These are phyloP conservation scores for Lumbricus terrestris DNA, from an alignment of 2,888 invertebrate genomes.

Conservation along the genomic window DNA sequence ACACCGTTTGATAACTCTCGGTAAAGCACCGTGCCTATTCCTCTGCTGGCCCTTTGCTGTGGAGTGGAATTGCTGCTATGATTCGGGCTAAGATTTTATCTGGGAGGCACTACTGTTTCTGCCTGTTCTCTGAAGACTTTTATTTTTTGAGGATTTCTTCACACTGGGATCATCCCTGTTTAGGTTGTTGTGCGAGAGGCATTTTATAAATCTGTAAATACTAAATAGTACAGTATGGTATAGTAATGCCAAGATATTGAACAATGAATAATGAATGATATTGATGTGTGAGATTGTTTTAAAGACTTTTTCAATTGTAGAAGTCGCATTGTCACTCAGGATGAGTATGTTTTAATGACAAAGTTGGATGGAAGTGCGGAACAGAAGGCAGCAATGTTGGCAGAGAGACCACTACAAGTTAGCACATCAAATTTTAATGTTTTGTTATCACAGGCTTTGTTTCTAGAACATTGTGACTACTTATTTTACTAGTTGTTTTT, in stretches of 20 bases:
- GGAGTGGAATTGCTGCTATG: too few relatives aligned
- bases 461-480: not conserved
- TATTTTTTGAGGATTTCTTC: too few relatives aligned
- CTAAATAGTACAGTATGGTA: too few relatives aligned
- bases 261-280: too few relatives aligned
- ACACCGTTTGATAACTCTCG: not conserved
- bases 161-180: too few relatives aligned
- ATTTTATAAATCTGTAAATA: too few relatives aligned
- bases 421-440: not conserved
- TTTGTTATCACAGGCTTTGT: not conserved
- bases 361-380: conserved; percentile 74
- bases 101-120: too few relatives aligned
- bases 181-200: too few relatives aligned
- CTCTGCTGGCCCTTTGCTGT: too few relatives aligned
- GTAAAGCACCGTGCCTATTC: too few relatives aligned
- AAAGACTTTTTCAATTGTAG: conserved; percentile 61
- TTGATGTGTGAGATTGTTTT: not conserved
- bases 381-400: conserved; percentile 70
- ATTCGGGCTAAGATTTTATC: too few relatives aligned
- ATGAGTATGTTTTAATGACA: conserved; percentile 89
- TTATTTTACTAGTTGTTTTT: not conserved
- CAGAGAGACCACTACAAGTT: conserved; percentile 64
- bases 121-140: too few relatives aligned
- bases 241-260: not conserved
- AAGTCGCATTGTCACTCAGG: conserved; percentile 95